phyloP scores from a whole-genome alignment of 2,797 vertebrate genomes.

The Chrosomus eos region DNA sequence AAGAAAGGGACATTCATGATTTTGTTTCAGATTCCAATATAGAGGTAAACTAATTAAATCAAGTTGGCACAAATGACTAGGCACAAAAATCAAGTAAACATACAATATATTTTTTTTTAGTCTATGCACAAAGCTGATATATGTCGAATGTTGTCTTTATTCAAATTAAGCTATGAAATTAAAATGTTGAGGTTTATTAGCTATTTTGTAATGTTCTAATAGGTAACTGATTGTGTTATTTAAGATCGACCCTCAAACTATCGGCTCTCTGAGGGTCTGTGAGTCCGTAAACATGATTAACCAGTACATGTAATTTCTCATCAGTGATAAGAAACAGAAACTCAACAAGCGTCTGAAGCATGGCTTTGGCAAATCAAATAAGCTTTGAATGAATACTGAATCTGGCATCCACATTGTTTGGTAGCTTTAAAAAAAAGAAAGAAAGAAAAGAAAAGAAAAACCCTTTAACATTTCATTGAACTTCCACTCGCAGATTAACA shows the following conservation, averaged over 20 bases:
- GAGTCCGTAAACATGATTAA: constrained; percentile 46
- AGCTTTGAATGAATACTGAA: constrained; percentile 42
- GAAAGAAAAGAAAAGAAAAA: constrained; percentile 20
- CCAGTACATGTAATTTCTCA: constrained; percentile 43
- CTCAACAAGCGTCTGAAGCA: constrained; percentile 26
- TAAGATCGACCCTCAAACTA: neutral
- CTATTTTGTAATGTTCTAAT: constrained; percentile 38
- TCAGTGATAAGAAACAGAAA: constrained; percentile 36
- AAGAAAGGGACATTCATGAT: neutral
- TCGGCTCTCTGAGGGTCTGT: constrained; percentile 16
- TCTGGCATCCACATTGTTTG: constrained; percentile 44
- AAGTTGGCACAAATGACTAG: constrained; percentile 48
- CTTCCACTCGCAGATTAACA: constrained; percentile 66
- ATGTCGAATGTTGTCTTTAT: constrained; percentile 25
- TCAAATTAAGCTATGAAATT: constrained; percentile 1
- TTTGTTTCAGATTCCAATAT: constrained; percentile 38
- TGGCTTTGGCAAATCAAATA: constrained; percentile 56
- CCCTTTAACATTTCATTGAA: constrained; percentile 18
- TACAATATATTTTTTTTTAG: constrained; percentile 30
- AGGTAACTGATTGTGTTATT: constrained; percentile 19
- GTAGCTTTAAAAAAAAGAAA: neutral
- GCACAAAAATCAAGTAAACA: constrained; percentile 51
- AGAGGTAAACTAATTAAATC: constrained; percentile 31
- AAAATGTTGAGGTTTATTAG: constrained; percentile 8
- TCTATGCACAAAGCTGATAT: constrained; percentile 43